Percentiles rank a stretch among this genome's conserved stretches.
Conservation (phyloP, 2,113 vertebrate genomes). For the Campylorhamphus procurvoides region DNA sequence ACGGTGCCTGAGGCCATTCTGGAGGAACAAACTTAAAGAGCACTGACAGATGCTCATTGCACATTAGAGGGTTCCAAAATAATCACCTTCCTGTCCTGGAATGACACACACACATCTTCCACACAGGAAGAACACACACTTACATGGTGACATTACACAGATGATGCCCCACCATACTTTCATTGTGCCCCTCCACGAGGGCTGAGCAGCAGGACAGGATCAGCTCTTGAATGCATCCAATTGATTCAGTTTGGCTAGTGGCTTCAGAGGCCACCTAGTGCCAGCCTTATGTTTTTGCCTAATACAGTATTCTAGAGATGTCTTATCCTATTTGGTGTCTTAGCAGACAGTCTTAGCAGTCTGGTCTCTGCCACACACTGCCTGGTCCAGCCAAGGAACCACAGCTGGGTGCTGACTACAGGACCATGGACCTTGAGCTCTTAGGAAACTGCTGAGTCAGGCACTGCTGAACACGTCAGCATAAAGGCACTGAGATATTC, state of each 20-base stretch:
- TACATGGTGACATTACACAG: neutral
- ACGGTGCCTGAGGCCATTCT: neutral
- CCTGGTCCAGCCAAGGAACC: neutral
- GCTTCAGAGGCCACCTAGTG: neutral
- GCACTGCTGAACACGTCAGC: neutral
- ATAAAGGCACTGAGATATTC: neutral
- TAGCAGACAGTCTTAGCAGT: neutral
- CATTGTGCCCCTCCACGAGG: neutral
- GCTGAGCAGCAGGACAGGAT: neutral
- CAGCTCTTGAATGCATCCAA: neutral
- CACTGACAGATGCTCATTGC: neutral
- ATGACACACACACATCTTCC: neutral
- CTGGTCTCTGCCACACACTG: neutral
- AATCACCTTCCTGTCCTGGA: neutral
- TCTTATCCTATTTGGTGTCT: neutral
- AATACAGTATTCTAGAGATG: neutral
- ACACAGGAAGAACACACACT: accelerated
- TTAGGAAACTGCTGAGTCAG: neutral
- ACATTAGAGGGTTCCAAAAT: neutral
- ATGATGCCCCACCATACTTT: neutral
- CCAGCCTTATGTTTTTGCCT: neutral
- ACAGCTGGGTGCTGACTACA: neutral
- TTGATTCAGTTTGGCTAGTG: neutral
- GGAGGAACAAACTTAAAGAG: neutral
- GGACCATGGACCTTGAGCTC: neutral